Evolutionary conservation across 2,797 vertebrate species (phyloP).

Genomic region (Lepilemur ruficaudatus): DNA sequence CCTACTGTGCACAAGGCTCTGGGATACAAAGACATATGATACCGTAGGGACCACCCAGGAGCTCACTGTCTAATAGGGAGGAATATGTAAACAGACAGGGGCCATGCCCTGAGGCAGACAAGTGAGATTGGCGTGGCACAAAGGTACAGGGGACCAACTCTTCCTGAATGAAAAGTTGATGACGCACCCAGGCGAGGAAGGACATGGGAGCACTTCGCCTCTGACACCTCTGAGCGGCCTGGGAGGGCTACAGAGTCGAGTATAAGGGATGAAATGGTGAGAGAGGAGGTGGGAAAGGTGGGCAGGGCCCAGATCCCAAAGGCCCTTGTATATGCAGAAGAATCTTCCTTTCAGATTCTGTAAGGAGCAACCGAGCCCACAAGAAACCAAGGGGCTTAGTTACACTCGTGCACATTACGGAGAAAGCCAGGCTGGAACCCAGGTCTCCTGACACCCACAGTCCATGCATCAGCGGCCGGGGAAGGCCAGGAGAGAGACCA

Average conservation of each 20-base stretch:
- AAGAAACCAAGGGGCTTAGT: not conserved
- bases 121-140: not conserved
- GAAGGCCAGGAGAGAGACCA: not conserved
- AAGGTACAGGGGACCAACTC: not conserved
- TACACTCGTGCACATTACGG: not conserved
- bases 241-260: not conserved
- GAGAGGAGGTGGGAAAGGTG: not conserved
- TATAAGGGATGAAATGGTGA: too few species aligned
- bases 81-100: not conserved
- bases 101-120: accelerated
- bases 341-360: not conserved
- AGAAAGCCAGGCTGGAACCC: not conserved
- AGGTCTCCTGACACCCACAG: not conserved
- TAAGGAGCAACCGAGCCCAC: not conserved
- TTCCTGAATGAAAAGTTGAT: not conserved
- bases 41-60: not conserved
- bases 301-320: not conserved
- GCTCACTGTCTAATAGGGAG: not conserved
- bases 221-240: not conserved
- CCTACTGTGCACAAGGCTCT: accelerated
- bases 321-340: not conserved
- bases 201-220: not conserved
- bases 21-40: not conserved
- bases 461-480: accelerated
- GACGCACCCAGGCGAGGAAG: not conserved